phyloP scores from a whole-genome alignment of 2,888 invertebrate genomes.

The Onchidella celtica region DNA sequence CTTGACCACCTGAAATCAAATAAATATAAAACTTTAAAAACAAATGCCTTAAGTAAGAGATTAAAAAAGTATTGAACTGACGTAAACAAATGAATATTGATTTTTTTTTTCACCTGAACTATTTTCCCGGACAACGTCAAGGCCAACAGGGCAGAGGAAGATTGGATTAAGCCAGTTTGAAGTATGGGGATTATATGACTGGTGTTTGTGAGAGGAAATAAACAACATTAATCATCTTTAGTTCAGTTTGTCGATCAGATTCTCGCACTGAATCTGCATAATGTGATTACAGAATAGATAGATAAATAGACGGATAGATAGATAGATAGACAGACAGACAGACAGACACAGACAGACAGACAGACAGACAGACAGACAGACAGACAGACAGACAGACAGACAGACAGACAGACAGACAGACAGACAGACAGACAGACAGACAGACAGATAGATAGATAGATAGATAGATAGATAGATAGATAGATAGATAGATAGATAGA shows the following conservation, averaged over 20 bases:
- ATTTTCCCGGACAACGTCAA: too few species aligned
- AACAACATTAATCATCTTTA: background rate
- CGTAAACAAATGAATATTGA: too few species aligned
- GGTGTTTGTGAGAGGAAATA: background rate
- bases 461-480: background rate
- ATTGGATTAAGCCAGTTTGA: background rate
- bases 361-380: background rate
- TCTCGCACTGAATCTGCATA: too few species aligned
- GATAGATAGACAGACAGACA: too few species aligned
- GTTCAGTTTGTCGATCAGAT: background rate
- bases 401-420: background rate
- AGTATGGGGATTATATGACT: background rate
- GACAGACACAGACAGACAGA: background rate
- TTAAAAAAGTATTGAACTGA: too few species aligned
- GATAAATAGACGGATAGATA: too few species aligned
- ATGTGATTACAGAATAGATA: background rate
- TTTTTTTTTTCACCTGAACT: too few species aligned
- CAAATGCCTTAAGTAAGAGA: too few species aligned
- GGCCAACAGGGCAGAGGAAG: too few species aligned
- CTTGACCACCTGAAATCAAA: conserved; percentile 72
- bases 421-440: background rate
- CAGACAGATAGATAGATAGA: background rate
- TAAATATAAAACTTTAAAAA: background rate
- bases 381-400: background rate
- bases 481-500: background rate